These are phyloP conservation scores for Panthera uncia DNA, from an alignment of 2,113 vertebrate genomes.

Conservation along the genomic window DNA sequence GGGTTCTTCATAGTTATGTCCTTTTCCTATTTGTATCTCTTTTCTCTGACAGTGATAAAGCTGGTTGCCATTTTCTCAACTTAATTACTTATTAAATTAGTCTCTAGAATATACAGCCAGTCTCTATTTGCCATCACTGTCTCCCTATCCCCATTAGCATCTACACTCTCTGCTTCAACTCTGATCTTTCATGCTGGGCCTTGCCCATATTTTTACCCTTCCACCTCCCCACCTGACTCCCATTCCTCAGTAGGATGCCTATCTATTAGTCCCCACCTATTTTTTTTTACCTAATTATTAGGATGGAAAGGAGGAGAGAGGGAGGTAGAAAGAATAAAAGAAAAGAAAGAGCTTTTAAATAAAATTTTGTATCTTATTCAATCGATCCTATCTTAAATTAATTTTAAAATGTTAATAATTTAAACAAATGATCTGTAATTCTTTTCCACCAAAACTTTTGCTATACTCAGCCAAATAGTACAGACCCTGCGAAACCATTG, in stretches of 20 bases:
- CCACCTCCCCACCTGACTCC: rapidly evolving
- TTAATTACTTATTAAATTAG: not conserved
- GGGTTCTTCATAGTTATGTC: not conserved
- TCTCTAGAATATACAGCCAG: not conserved
- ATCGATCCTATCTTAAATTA: not conserved
- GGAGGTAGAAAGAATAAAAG: too few relatives aligned
- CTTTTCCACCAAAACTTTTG: not conserved
- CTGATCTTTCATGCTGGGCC: not conserved
- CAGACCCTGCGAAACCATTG: not conserved
- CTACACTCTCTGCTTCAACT: not conserved
- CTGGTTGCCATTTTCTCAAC: not conserved
- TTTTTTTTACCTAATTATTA: not conserved
- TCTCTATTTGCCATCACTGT: not conserved
- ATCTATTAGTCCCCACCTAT: not conserved
- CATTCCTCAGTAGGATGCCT: rapidly evolving
- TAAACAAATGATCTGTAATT: not conserved
- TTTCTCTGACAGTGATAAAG: not conserved
- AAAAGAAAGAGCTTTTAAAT: not conserved
- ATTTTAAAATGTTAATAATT: not conserved
- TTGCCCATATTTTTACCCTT: not conserved
- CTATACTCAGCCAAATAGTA: not conserved
- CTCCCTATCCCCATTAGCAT: rapidly evolving
- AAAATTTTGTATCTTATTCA: not conserved
- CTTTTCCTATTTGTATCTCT: not conserved
- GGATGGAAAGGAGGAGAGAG: not conserved